Evolutionary conservation across 2,888 invertebrate species (phyloP).

Genomic region (Amiota mariae): DNA sequence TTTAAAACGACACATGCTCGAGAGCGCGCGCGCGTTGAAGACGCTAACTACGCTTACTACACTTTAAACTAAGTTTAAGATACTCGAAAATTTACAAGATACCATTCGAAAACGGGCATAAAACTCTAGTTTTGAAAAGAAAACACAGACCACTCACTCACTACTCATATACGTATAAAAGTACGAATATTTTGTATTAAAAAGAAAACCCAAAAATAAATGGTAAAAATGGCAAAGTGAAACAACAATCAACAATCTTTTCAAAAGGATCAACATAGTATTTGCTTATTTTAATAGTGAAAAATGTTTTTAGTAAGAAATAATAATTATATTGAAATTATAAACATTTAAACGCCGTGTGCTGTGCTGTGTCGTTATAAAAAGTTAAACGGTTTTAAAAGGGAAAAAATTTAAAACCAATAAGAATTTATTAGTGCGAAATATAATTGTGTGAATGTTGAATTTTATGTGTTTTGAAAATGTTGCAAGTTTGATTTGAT

Average conservation of each 20-base stretch:
- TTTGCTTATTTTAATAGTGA: too few relatives aligned
- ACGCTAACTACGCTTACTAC: not conserved
- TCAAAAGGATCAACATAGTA: too few relatives aligned
- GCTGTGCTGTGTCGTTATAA: not conserved
- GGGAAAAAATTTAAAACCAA: not conserved
- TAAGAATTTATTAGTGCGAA: not conserved
- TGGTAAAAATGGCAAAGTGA: not conserved
- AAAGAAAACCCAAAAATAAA: not conserved
- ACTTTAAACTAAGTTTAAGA: not conserved
- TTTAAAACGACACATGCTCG: conserved; percentile 69
- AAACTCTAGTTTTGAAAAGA: conserved; percentile 36
- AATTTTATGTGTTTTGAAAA: conserved; percentile 13
- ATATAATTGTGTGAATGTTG: conserved; percentile 15
- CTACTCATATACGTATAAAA: not conserved
- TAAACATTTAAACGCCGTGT: not conserved
- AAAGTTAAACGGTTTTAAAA: not conserved
- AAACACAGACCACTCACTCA: not conserved
- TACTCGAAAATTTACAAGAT: not conserved
- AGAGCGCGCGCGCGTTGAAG: conserved; percentile 52
- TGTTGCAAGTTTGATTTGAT: conserved; percentile 21
- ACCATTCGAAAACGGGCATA: not conserved
- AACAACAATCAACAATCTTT: too few relatives aligned
- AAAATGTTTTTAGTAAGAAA: too few relatives aligned
- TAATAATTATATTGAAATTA: not conserved
- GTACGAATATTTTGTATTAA: not conserved